Percentiles rank a stretch among this genome's conserved stretches.
These are phyloP conservation scores for Chorisops tibialis DNA, from an alignment of 2,888 invertebrate species.

Conservation along the genomic window DNA sequence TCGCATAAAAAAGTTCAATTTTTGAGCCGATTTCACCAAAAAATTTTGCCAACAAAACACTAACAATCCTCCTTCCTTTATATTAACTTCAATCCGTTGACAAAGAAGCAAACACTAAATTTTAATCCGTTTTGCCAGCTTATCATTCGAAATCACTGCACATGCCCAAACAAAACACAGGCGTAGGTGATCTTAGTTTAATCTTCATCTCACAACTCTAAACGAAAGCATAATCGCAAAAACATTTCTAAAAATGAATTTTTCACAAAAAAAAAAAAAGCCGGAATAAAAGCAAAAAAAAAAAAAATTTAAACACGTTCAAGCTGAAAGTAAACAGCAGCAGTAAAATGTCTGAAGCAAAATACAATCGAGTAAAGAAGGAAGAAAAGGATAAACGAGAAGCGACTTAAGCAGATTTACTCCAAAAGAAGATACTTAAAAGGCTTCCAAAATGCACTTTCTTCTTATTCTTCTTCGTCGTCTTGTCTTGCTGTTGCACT, in stretches of 20 bases:
- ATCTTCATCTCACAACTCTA: too few species aligned
- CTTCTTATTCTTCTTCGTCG: background rate
- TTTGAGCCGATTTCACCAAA: too few species aligned
- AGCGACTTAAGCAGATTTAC: conserved; percentile 25
- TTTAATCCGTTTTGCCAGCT: conserved; percentile 22
- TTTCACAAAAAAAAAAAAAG: too few species aligned
- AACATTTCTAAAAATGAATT: too few species aligned
- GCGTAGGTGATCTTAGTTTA: too few species aligned
- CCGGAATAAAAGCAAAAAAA: too few species aligned
- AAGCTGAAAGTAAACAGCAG: too few species aligned
- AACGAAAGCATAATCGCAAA: too few species aligned
- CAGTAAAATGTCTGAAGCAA: background rate
- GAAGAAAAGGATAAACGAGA: conserved; percentile 25
- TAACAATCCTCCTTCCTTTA: too few species aligned
- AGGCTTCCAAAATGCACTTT: conserved; percentile 20
- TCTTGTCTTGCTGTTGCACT: background rate
- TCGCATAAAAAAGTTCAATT: too few species aligned
- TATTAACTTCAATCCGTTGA: background rate
- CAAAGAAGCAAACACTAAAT: conserved; percentile 6
- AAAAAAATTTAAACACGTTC: too few species aligned
- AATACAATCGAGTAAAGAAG: conserved; percentile 13
- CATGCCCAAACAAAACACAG: conserved; percentile 21
- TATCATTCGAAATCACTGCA: conserved; percentile 17
- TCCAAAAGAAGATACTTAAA: conserved; percentile 17
- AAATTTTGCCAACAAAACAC: too few species aligned